Evolutionary conservation across 1,140 invertebrate genomes (phyloP), one percentile per base, ranked within the genome.

Genomic region (Coptotermes formosanus): DNA sequence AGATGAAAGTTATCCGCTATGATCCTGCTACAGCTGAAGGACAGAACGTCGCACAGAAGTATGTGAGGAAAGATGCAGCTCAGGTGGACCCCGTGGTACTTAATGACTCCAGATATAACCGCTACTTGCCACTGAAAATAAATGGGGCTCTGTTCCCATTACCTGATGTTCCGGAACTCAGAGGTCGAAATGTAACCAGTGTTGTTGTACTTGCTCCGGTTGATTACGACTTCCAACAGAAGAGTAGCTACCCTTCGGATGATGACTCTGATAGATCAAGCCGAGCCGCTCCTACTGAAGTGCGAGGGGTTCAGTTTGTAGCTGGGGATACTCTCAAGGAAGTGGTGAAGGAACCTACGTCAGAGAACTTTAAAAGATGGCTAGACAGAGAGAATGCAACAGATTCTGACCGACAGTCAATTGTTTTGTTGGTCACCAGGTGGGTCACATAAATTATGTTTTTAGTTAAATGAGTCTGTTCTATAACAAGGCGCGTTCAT

Each of bases 1-100:
- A 97, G 91, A 96, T 97, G 93, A 97, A 97, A 92, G 95, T 97
- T 81, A 95, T 97, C 48, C 94, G 94, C 87, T 97, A 95, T 88
- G 94, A 97, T 90, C 94, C 95, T 2, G 92, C 93, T 87, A 95
- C 95, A 85, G 91, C 93, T 32, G 94, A 96, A 91, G 95, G 95
- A 87, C 93, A 95, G 88, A 91, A 93, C 85, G 91, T 96, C 16
- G 95, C 95, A 38, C 93, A 95, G 86, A 92, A 94, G 85, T 96
- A 96, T 88, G 92, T 96, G 59, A 92, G 94, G 87, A 92, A 95
- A 64, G 94, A 95, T 89, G 95, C 95, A 12, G 95, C 94, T 3
- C 93, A 94, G 87, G 90, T 96, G 23, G 94, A 95, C 83, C 94
- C 96, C 21, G 95, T 96, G 2, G 92, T 94, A 44, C 91, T 97